phyloP scores from a whole-genome alignment of 2,888 invertebrate genomes.

The Apotomis betuletana region DNA sequence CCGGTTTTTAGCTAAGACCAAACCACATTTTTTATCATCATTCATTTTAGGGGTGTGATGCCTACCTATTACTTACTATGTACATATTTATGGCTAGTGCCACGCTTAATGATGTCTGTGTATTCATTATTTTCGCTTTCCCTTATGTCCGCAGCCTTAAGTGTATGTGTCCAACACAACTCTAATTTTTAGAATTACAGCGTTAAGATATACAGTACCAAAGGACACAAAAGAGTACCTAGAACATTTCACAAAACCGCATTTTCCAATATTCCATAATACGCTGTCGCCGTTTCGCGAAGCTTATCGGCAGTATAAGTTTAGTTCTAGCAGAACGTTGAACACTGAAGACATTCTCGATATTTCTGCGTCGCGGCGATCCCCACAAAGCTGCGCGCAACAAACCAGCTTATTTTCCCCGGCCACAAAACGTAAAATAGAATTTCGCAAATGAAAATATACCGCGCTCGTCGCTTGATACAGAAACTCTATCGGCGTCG shows the following conservation, averaged over 20 bases:
- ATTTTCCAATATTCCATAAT: conserved; percentile 13
- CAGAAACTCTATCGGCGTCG: conserved; percentile 15
- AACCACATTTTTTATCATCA: too few relatives aligned
- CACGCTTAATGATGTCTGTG: too few relatives aligned
- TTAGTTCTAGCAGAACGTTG: not conserved
- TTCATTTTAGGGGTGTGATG: too few relatives aligned
- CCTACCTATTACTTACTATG: too few relatives aligned
- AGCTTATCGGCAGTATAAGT: conserved; percentile 13
- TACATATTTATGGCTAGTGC: too few relatives aligned
- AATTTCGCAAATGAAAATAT: conserved; percentile 22
- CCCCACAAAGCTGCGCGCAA: not conserved
- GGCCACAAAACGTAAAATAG: conserved; percentile 3
- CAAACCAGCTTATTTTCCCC: conserved; percentile 4
- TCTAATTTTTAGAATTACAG: not conserved
- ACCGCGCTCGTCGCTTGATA: not conserved
- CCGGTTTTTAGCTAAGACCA: too few relatives aligned
- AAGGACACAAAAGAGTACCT: conserved; percentile 16
- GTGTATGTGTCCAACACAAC: too few relatives aligned
- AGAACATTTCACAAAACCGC: not conserved
- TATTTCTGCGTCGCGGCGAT: conserved; percentile 10
- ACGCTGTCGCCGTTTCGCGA: not conserved
- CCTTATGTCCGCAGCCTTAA: too few relatives aligned
- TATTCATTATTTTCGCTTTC: too few relatives aligned
- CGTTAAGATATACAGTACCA: conserved; percentile 7
- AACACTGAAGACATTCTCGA: not conserved